Conservation (phyloP, 2,797 vertebrate species). For the Pangasius krempfi region DNA sequence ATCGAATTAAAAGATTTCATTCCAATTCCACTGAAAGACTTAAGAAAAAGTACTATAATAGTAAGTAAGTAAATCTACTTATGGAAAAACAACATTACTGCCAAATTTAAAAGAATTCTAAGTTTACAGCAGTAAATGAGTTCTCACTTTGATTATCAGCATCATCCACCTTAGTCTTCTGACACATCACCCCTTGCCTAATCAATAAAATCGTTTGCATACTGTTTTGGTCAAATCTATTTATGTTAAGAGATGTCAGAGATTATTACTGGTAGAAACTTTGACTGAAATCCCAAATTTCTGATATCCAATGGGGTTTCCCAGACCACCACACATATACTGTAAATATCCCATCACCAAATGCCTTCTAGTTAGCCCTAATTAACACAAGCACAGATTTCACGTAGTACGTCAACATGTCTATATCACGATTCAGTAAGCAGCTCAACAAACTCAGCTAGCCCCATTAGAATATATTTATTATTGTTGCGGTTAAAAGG, state of each 20-base stretch:
- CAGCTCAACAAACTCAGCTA: background rate
- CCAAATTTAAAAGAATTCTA: background rate
- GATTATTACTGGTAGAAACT: background rate
- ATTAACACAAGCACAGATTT: background rate
- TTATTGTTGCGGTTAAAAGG: background rate
- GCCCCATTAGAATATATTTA: background rate
- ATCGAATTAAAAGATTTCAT: background rate
- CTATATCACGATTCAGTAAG: background rate
- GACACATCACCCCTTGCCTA: background rate
- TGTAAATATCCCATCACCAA: background rate
- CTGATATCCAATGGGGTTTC: background rate
- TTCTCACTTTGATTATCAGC: background rate
- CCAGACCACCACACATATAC: background rate
- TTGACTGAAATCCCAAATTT: background rate
- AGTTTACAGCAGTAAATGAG: background rate
- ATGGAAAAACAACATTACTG: background rate
- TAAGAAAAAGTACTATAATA: no score
- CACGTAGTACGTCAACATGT: background rate
- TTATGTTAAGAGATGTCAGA: background rate
- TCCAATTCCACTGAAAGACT: background rate
- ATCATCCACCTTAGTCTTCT: background rate
- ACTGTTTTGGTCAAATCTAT: background rate
- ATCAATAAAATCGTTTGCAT: background rate
- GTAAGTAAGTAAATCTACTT: background rate
- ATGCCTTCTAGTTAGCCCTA: background rate